Evolutionary conservation across 2,888 invertebrate genomes (phyloP).

Genomic region (Melieria omissa): DNA sequence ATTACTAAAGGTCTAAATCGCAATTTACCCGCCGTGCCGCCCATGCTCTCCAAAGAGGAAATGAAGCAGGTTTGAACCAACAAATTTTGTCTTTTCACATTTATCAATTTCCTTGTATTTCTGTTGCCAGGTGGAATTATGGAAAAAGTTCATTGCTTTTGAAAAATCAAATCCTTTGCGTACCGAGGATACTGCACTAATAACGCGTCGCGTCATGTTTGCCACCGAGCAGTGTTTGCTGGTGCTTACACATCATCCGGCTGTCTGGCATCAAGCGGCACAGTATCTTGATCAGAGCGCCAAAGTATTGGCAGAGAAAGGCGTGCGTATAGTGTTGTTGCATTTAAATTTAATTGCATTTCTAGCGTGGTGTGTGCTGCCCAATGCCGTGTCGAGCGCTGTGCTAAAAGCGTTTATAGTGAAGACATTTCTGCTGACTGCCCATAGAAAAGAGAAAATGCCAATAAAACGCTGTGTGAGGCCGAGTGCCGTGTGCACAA

Average conservation of each 20-base stretch:
- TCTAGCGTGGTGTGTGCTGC: conserved; percentile 11
- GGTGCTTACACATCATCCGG: conserved; percentile 96
- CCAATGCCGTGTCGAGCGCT: not conserved
- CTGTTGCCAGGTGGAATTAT: conserved; percentile 82
- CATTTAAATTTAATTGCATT: conserved; percentile 36
- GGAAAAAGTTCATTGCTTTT: conserved; percentile 99
- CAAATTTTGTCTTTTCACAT: not conserved
- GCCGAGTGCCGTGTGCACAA: conserved; percentile 17
- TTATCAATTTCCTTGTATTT: not conserved
- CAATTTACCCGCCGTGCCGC: conserved; percentile 97
- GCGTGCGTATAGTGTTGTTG: conserved; percentile 71
- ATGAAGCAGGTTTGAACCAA: conserved; percentile 80
- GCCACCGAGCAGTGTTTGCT: conserved; percentile 97
- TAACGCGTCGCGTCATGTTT: conserved; percentile 96
- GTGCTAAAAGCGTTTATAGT: conserved; percentile 2
- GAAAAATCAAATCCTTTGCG: conserved; percentile 96
- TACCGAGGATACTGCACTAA: conserved; percentile 93
- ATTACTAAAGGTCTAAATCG: conserved; percentile 94
- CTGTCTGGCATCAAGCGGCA: conserved; percentile 99
- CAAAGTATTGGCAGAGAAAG: conserved; percentile 93
- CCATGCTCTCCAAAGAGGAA: conserved; percentile 89
- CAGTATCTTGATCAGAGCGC: conserved; percentile 96
- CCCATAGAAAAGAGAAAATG: conserved; percentile 1
- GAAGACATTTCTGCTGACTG: conserved; percentile 1
- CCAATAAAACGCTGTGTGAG: conserved; percentile 37